These are phyloP conservation scores for Mizuhopecten yessoensis DNA, from an alignment of 1,140 invertebrate genomes.

Conservation along the genomic window DNA sequence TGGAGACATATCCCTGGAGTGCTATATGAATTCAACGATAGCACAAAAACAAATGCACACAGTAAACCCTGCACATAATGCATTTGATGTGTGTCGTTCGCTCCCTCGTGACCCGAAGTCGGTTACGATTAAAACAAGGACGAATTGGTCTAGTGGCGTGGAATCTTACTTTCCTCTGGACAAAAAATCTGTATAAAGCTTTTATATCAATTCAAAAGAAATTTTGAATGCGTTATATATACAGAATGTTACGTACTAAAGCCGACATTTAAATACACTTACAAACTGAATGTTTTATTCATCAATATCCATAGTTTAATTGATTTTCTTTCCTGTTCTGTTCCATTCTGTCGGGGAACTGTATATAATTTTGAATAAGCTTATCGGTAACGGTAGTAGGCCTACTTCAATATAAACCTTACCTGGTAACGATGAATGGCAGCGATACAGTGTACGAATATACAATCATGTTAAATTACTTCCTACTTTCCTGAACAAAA, in stretches of 20 bases:
- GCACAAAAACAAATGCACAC: neutral
- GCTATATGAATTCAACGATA: neutral
- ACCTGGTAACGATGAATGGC: too few species aligned
- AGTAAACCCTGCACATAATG: neutral
- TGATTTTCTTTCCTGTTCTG: neutral
- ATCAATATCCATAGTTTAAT: neutral
- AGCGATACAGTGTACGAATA: too few species aligned
- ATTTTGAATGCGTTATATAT: neutral
- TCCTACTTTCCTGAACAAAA: too few species aligned
- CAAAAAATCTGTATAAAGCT: too few species aligned
- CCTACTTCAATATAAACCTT: too few species aligned
- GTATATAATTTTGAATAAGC: too few species aligned
- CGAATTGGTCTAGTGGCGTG: too few species aligned
- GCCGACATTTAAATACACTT: neutral
- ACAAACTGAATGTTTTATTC: neutral
- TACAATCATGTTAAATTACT: too few species aligned
- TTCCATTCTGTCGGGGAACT: neutral
- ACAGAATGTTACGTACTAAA: neutral
- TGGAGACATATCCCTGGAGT: neutral
- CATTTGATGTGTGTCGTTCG: neutral
- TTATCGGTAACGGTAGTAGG: too few species aligned
- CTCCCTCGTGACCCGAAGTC: neutral
- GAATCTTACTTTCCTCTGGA: too few species aligned
- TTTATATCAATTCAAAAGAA: too few species aligned
- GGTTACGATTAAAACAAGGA: neutral